These are phyloP conservation scores for Tholera decimalis DNA, from an alignment of 2,888 invertebrate genomes.

Conservation along the genomic window DNA sequence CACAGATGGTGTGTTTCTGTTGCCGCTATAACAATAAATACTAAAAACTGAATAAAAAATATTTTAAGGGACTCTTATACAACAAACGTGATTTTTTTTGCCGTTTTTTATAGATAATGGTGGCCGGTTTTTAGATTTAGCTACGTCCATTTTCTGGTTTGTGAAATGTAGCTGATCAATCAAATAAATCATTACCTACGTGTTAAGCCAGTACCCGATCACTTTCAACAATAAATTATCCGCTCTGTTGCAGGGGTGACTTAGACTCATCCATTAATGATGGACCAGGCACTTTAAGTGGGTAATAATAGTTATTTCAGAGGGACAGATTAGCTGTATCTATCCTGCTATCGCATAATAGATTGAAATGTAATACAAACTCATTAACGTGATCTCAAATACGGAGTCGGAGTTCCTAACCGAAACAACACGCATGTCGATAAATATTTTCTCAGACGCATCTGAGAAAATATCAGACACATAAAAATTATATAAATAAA, in stretches of 20 bases:
- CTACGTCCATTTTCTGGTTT: not conserved
- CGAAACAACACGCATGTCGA: too few relatives aligned
- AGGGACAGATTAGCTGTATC: slow-evolving; percentile 37
- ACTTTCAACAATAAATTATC: slow-evolving; percentile 15
- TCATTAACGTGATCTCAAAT: slow-evolving; percentile 5
- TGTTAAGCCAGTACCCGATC: not conserved
- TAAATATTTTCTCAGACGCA: too few relatives aligned
- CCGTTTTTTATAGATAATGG: too few relatives aligned
- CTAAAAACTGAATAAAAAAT: too few relatives aligned
- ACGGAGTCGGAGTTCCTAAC: not conserved
- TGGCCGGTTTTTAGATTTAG: not conserved
- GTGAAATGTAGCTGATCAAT: not conserved
- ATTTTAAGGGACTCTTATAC: too few relatives aligned
- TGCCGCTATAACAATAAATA: too few relatives aligned
- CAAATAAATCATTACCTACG: not conserved
- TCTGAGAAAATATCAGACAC: slow-evolving; percentile 31
- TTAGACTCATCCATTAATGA: slow-evolving; percentile 10
- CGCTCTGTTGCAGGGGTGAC: slow-evolving; percentile 10
- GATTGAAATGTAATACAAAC: slow-evolving; percentile 35
- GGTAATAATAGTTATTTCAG: slow-evolving; percentile 36
- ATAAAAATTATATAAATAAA: slow-evolving; percentile 44
- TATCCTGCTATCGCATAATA: slow-evolving; percentile 24
- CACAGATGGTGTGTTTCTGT: too few relatives aligned
- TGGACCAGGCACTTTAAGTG: slow-evolving; percentile 26
- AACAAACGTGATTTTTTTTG: too few relatives aligned